These are phyloP conservation scores for Caranx ignobilis DNA, from an alignment of 2,113 vertebrate genomes.

Conservation along the genomic window DNA sequence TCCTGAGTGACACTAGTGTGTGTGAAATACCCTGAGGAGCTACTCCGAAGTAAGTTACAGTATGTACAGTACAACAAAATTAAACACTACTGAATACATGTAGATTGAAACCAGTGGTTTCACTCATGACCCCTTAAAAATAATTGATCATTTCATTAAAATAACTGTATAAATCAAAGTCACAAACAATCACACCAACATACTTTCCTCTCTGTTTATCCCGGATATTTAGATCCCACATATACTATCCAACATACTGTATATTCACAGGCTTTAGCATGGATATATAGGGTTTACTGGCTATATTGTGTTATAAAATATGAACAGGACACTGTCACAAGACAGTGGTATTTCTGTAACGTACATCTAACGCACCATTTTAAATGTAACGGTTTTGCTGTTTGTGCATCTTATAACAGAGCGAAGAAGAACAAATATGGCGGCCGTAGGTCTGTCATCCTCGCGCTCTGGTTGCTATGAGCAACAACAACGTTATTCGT, in stretches of 20 bases:
- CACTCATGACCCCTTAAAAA: no score
- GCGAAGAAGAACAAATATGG: background rate
- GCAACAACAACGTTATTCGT: background rate
- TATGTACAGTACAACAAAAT: background rate
- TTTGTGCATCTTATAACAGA: no score
- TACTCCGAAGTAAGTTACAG: slow-evolving; percentile 26
- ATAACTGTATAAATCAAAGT: background rate
- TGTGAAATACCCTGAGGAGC: slow-evolving; percentile 48
- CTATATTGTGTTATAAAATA: no score
- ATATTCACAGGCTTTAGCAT: no score
- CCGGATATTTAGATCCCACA: no score
- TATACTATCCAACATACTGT: no score
- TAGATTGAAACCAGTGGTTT: background rate
- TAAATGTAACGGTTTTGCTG: background rate
- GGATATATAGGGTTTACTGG: no score
- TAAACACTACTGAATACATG: background rate
- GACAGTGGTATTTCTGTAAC: background rate
- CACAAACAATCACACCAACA: background rate
- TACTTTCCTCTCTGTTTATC: no score
- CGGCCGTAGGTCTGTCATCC: background rate
- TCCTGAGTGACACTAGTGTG: slow-evolving; percentile 42
- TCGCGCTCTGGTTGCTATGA: background rate
- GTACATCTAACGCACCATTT: background rate
- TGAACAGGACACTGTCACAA: no score
- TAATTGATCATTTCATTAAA: no score